Evolutionary conservation across 2,113 vertebrate genomes (phyloP).

Genomic region (Chelonoidis abingdonii): DNA sequence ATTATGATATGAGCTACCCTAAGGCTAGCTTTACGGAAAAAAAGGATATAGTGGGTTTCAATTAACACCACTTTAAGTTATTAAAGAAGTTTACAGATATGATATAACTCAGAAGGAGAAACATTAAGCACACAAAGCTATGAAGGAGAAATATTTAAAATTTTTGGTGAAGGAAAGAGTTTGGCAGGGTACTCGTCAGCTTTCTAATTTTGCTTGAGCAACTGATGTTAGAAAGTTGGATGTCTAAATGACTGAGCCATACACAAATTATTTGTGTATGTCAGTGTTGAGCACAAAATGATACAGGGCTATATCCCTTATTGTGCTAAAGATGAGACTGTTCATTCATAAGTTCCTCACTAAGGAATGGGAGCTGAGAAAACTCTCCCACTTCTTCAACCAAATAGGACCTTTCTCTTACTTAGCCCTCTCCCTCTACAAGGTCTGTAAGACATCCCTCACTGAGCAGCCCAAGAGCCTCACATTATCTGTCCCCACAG

Average conservation of each 20-base stretch:
- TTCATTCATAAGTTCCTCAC: not conserved
- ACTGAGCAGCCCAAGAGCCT: not conserved
- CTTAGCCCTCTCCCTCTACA: not conserved
- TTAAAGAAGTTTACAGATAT: not conserved
- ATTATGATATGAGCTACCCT: not conserved
- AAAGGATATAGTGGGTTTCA: not conserved
- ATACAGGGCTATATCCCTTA: not conserved
- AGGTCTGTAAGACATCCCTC: not conserved
- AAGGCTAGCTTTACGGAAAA: not conserved
- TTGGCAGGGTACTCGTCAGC: not conserved
- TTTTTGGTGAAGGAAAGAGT: not conserved
- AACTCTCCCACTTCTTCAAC: not conserved
- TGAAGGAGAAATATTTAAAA: not conserved
- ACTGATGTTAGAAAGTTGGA: too few relatives aligned
- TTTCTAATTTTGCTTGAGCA: not conserved
- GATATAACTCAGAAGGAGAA: not conserved
- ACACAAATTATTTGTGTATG: not conserved
- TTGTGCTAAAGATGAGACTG: not conserved
- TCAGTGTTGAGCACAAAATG: too few relatives aligned
- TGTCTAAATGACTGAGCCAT: not conserved
- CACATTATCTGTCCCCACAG: not conserved
- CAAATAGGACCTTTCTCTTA: not conserved
- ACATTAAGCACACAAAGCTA: not conserved
- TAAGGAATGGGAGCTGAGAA: not conserved
- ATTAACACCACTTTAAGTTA: not conserved